Percentiles rank a stretch among this genome's conserved stretches.
Conservation (phyloP, 2,888 invertebrate species). For the Parnassius smintheus region DNA sequence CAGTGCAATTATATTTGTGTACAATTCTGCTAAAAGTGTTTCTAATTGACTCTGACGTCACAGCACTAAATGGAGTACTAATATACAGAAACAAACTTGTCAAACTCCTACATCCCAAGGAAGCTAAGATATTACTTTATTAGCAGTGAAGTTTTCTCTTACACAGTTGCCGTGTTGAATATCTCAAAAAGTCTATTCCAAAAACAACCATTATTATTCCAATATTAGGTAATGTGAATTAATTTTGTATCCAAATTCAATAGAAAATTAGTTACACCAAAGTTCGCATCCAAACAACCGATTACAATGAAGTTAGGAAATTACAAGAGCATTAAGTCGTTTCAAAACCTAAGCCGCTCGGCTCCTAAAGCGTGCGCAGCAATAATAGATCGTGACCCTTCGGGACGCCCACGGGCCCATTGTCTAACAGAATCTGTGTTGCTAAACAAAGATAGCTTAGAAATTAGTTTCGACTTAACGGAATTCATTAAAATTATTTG, state of each 20-base stretch:
- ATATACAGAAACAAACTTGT: no score
- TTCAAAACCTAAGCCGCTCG: constrained; percentile 35
- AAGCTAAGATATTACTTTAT: no score
- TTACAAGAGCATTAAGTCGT: constrained; percentile 33
- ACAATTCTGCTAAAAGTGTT: no score
- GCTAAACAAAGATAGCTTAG: constrained; percentile 23
- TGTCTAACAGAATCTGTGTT: constrained; percentile 36
- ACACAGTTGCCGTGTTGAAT: no score
- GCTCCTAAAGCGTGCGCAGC: constrained; percentile 32
- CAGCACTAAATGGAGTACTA: no score
- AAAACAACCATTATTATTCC: no score
- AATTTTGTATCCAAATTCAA: constrained; percentile 2
- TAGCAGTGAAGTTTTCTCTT: no score
- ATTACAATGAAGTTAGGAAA: constrained; percentile 23
- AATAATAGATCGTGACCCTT: constrained; percentile 49
- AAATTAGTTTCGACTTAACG: constrained; percentile 26
- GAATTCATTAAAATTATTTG: constrained; percentile 26
- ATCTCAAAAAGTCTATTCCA: no score
- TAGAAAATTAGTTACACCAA: constrained; percentile 5
- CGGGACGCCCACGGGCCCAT: constrained; percentile 48
- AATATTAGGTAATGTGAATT: background rate
- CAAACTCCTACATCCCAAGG: no score
- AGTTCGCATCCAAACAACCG: constrained; percentile 8
- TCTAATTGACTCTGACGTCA: no score
- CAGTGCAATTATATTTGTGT: no score